A percentile compares a stretch with the other conserved stretches of the same genome.
Evolutionary conservation across 37 sponge, comb jelly and placozoan genomes (phyloP).

Genomic region (Corticium candelabrum): DNA sequence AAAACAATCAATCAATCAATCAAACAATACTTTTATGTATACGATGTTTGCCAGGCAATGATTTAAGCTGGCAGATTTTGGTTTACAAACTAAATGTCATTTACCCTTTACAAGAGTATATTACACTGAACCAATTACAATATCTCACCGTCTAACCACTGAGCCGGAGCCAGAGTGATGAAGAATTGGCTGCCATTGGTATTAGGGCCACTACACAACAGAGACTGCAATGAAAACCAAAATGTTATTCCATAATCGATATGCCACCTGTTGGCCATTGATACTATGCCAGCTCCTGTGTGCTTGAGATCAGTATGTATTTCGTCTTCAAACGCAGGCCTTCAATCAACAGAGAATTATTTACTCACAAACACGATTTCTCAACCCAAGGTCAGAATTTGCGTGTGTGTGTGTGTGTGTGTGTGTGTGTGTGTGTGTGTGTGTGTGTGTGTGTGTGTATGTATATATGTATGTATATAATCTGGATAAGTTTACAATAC

Average conservation of each 20-base stretch:
- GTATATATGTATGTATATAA: no score
- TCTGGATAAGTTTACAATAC: no score
- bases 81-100: no score
- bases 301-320: slow-evolving; percentile 87
- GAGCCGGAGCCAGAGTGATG: slow-evolving; percentile 89
- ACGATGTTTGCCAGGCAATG: no score
- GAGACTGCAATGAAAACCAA: neutral
- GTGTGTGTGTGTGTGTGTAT: no score
- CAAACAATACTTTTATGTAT: no score
- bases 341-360: slow-evolving; percentile 11
- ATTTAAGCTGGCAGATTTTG: no score
- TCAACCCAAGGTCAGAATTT: neutral
- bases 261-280: slow-evolving; percentile 93
- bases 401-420: no score
- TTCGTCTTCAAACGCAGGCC: slow-evolving; percentile 93
- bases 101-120: no score
- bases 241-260: neutral
- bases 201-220: slow-evolving; percentile 82
- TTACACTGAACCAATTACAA: no score
- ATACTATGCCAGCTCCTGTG: slow-evolving; percentile 94
- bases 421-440: no score
- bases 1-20: no score
- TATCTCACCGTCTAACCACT: slow-evolving; percentile 88
- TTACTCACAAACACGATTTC: neutral
- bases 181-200: slow-evolving; percentile 99